phyloP scores from a whole-genome alignment of 2,888 invertebrate genomes.

The Acleris literana region DNA sequence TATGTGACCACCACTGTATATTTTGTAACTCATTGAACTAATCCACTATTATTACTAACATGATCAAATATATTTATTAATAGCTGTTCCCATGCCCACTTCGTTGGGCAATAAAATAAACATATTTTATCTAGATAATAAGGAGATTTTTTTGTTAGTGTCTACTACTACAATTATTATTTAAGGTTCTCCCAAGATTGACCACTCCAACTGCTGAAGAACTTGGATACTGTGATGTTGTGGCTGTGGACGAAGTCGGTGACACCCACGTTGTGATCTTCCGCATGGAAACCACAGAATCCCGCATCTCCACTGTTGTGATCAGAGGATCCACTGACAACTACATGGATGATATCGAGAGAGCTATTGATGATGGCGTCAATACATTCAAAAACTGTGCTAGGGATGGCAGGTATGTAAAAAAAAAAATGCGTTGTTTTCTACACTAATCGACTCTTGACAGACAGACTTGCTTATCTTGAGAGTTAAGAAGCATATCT shows the following conservation, averaged over 20 bases:
- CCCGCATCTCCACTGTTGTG: slow-evolving; percentile 95
- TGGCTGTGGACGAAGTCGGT: slow-evolving; percentile 96
- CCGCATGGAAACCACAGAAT: slow-evolving; percentile 91
- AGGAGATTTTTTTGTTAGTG: too few relatives aligned
- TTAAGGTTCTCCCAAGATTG: slow-evolving; percentile 84
- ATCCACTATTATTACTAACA: too few relatives aligned
- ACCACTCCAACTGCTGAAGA: slow-evolving; percentile 94
- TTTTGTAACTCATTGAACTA: too few relatives aligned
- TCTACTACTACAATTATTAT: neutral
- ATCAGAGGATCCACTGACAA: slow-evolving; percentile 98
- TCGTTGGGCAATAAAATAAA: too few relatives aligned
- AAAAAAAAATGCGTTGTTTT: neutral
- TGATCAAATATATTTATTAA: too few relatives aligned
- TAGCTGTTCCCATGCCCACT: too few relatives aligned
- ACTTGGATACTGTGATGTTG: slow-evolving; percentile 94
- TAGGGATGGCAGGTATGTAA: slow-evolving; percentile 85
- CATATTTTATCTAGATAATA: too few relatives aligned
- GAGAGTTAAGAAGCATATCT: too few relatives aligned
- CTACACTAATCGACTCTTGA: neutral
- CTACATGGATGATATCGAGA: slow-evolving; percentile 99
- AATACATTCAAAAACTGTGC: slow-evolving; percentile 98
- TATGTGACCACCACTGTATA: too few relatives aligned
- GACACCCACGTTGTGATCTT: slow-evolving; percentile 98
- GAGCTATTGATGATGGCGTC: slow-evolving; percentile 99
- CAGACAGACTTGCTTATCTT: neutral